These are phyloP conservation scores for Camelus bactrianus DNA, from an alignment of 2,113 vertebrate genomes.

Conservation along the genomic window DNA sequence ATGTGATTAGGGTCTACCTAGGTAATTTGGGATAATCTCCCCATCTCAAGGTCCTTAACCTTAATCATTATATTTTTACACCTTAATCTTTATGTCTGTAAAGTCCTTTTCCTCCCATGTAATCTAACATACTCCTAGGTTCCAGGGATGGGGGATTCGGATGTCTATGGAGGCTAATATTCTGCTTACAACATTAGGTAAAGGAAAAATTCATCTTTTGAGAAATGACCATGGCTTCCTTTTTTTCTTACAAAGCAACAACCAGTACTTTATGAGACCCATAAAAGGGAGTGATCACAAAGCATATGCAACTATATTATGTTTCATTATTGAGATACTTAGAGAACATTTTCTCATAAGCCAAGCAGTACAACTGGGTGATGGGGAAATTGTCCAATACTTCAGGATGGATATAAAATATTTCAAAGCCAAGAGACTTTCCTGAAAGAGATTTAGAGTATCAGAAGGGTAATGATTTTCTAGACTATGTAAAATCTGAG, in stretches of 20 bases:
- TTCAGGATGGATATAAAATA: background rate
- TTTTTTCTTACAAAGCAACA: constrained; percentile 57
- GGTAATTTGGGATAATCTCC: background rate
- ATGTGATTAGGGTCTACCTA: background rate
- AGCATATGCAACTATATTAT: background rate
- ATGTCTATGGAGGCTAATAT: background rate
- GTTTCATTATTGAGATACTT: background rate
- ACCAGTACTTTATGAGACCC: background rate
- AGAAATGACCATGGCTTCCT: background rate
- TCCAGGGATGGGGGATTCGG: background rate
- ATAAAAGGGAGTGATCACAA: background rate
- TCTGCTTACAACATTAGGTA: background rate
- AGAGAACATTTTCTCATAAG: constrained; percentile 43
- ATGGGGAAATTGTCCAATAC: background rate
- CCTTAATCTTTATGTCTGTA: background rate
- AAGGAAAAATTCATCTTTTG: constrained; percentile 36
- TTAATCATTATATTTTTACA: background rate
- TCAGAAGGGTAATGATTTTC: background rate
- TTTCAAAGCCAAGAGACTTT: background rate
- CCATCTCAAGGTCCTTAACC: background rate
- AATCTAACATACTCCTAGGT: background rate
- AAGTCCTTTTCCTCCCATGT: background rate
- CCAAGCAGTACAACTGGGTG: background rate
- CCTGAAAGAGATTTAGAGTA: background rate
- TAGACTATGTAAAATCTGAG: background rate